A percentile compares a stretch with the other conserved stretches of the same genome.
These are phyloP conservation scores for Heliocidaris tuberculata DNA, from an alignment of 35 echinoderm and acorn worm species.

Conservation along the genomic window DNA sequence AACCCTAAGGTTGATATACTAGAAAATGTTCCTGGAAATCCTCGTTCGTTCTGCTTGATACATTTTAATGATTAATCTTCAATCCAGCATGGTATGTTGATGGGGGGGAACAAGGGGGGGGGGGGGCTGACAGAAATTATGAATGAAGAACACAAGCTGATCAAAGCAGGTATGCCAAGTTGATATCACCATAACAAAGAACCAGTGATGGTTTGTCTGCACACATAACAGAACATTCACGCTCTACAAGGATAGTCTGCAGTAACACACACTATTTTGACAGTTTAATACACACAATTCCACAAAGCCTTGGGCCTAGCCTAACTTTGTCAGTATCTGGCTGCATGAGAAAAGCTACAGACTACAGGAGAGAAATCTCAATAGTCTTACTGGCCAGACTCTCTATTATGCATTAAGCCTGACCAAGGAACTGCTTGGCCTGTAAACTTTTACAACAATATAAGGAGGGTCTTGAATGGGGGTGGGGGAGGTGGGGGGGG, in stretches of 20 bases:
- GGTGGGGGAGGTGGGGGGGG: neutral
- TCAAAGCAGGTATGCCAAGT: neutral
- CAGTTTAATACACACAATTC: too few species aligned
- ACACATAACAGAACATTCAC: neutral
- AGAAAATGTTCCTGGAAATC: neutral
- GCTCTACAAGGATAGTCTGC: too few species aligned
- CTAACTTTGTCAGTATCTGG: too few species aligned
- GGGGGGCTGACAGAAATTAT: neutral
- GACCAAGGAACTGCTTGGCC: too few species aligned
- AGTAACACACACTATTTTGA: too few species aligned
- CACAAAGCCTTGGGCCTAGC: too few species aligned
- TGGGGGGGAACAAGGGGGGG: neutral
- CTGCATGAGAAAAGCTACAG: too few species aligned
- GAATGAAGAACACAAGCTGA: neutral
- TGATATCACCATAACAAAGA: too few species aligned
- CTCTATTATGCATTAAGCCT: too few species aligned
- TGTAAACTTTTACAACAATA: neutral
- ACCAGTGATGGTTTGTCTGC: neutral
- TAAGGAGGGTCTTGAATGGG: neutral
- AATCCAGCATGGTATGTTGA: neutral
- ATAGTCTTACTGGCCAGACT: too few species aligned
- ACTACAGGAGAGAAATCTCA: too few species aligned
- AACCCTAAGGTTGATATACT: neutral
- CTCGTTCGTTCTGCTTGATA: neutral
- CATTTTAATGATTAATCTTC: constrained; percentile 19